These are phyloP conservation scores for Brachylomia viminalis DNA, from an alignment of 2,888 invertebrate species.

Conservation along the genomic window DNA sequence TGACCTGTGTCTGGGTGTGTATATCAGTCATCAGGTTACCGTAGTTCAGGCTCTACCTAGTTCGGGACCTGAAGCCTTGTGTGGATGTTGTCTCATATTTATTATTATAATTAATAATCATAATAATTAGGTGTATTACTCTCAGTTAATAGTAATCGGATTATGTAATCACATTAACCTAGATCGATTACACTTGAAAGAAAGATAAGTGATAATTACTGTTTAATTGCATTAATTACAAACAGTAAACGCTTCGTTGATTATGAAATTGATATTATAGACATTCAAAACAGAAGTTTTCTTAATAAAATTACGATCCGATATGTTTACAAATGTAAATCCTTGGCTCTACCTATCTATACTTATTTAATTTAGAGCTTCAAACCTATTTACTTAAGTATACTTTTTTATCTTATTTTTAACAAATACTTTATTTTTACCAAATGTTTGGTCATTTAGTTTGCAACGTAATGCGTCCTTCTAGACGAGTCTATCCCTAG, in stretches of 20 bases:
- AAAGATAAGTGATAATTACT: slow-evolving; percentile 16
- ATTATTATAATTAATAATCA: too few relatives aligned
- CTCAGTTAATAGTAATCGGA: slow-evolving; percentile 28
- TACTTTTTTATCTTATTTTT: not conserved
- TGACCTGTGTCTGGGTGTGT: too few relatives aligned
- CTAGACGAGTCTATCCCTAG: not conserved
- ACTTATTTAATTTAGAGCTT: not conserved
- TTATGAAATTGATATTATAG: too few relatives aligned
- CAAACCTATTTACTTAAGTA: not conserved
- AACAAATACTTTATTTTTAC: not conserved
- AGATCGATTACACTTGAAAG: slow-evolving; percentile 30
- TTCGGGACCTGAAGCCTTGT: too few relatives aligned
- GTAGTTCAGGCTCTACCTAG: too few relatives aligned
- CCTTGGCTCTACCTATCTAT: not conserved
- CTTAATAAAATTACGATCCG: not conserved
- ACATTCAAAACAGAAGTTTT: not conserved
- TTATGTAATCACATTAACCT: slow-evolving; percentile 44
- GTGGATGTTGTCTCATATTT: too few relatives aligned
- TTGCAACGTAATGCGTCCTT: not conserved
- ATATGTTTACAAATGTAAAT: not conserved
- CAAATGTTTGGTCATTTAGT: not conserved
- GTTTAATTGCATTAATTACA: slow-evolving; percentile 5
- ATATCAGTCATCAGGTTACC: too few relatives aligned
- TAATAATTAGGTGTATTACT: not conserved
- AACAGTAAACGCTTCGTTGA: not conserved